phyloP scores from a whole-genome alignment of 2,113 vertebrate species.

The Argyrosomus japonicus region DNA sequence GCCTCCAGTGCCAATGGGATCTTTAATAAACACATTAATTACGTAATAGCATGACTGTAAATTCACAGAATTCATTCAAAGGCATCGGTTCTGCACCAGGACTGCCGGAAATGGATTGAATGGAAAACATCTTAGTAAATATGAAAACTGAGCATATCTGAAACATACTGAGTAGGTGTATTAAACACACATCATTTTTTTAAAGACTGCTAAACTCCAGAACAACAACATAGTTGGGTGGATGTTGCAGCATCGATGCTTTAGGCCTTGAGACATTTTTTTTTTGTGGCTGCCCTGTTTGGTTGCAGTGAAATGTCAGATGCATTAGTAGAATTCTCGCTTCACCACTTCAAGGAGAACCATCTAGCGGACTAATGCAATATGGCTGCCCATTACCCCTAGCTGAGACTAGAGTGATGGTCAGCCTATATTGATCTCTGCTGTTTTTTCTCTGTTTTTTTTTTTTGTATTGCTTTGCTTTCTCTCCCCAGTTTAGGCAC shows the following conservation, averaged over 20 bases:
- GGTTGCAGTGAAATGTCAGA: slow-evolving; percentile 76
- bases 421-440: slow-evolving; percentile 76
- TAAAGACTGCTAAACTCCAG: neutral
- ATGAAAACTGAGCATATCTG: neutral
- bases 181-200: neutral
- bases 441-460: slow-evolving; percentile 13
- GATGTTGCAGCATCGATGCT: slow-evolving; percentile 21
- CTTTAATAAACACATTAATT: slow-evolving; percentile 79
- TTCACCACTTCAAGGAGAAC: slow-evolving; percentile 81
- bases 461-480: slow-evolving; percentile 13
- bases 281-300: slow-evolving; percentile 47
- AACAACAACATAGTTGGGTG: slow-evolving; percentile 8
- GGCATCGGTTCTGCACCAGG: slow-evolving; percentile 32
- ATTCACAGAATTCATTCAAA: slow-evolving; percentile 59
- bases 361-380: slow-evolving; percentile 78
- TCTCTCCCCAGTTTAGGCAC: slow-evolving; percentile 55
- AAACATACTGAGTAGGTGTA: neutral
- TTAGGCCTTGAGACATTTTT: slow-evolving; percentile 55
- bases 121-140: slow-evolving; percentile 22
- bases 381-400: slow-evolving; percentile 79
- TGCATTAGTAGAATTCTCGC: slow-evolving; percentile 80
- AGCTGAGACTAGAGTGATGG: slow-evolving; percentile 74
- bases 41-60: slow-evolving; percentile 61
- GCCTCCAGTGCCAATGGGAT: slow-evolving; percentile 53
- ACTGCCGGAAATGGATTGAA: slow-evolving; percentile 25